phyloP scores from a whole-genome alignment of 2,113 vertebrate genomes.

The Ophiodon elongatus region DNA sequence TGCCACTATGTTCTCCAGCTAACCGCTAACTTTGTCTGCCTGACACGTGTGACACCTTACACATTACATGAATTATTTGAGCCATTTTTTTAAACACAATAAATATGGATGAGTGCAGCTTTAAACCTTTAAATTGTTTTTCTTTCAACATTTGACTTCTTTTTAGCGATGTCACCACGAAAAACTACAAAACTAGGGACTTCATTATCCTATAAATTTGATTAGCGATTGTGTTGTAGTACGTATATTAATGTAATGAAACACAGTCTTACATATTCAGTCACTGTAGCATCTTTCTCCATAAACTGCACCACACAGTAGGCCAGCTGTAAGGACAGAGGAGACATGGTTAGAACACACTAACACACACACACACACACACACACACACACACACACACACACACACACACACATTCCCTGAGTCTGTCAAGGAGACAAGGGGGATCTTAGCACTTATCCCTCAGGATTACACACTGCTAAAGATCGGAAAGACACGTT shows the following conservation, averaged over 20 bases:
- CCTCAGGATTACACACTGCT: slow-evolving; percentile 64
- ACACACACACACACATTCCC: slow-evolving; percentile 33
- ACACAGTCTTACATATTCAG: slow-evolving; percentile 89
- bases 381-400: slow-evolving; percentile 17
- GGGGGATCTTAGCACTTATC: slow-evolving; percentile 61
- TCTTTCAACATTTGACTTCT: not conserved
- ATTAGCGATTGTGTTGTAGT: not conserved
- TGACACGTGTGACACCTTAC: too few species aligned
- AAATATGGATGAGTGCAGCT: not conserved
- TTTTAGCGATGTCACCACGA: not conserved
- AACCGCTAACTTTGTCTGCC: not conserved
- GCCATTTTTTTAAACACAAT: not conserved
- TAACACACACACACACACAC: slow-evolving; percentile 14
- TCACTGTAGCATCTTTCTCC: slow-evolving; percentile 93
- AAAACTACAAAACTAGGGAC: not conserved
- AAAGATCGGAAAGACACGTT: slow-evolving; percentile 66
- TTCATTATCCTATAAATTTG: not conserved
- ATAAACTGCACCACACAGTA: slow-evolving; percentile 96
- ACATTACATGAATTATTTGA: not conserved
- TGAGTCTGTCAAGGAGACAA: slow-evolving; percentile 61
- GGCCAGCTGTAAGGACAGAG: slow-evolving; percentile 84
- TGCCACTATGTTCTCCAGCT: not conserved
- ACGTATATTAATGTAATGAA: not conserved
- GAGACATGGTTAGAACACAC: slow-evolving; percentile 30
- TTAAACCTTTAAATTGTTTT: not conserved